Evolutionary conservation across 2,797 vertebrate species (phyloP), one percentile per base, ranked within the genome.

Genomic region (Gila robusta): DNA sequence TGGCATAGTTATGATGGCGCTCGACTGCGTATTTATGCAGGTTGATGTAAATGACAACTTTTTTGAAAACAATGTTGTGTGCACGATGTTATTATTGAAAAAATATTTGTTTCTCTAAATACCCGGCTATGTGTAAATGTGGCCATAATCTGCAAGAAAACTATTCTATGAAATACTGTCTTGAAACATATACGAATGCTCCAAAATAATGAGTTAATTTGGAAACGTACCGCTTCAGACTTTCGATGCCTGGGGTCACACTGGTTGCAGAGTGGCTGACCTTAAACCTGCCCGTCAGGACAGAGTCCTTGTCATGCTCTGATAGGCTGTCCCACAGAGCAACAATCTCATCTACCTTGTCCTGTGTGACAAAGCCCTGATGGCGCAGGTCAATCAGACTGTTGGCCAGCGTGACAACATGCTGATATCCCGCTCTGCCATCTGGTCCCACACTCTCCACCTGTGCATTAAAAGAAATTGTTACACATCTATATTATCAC

Each of bases 251-350:
- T 28, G 28, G 10, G 23, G 16, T 32, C 23, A 67, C n/a, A 28
- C 49, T 67, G 64, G 56, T 81, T 9, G 21, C 16, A 11, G 35
- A 35, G 12, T 26, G 62, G 6, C 56, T 39, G 10, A 14, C 26
- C 23, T 56, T 26, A 0, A 35, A 54, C 62, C 35, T 23, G 19
- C 56, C 49, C 54, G 32, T 81, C 37, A 28, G 9, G 3, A 78
- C 23, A n/a, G n/a, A n/a, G n/a, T 26, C 67, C 67, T 82, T 82
- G 32, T 82, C 32, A 2, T 49, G 10, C 16, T 82, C 81, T 21
- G 67, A 19, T 67, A 72, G 14, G 17, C 14, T 70, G 11, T 81
- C 28, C 41, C 37, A 69, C 35, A 81, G 64, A 66, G 39, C 12
- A n/a, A 69, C 21, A 17, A 81, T 44, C 12, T 67, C 6, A 6